A percentile compares a stretch with the other conserved stretches of the same genome.
Evolutionary conservation across 2,888 invertebrate species (phyloP).

Genomic region (Thera britannica): DNA sequence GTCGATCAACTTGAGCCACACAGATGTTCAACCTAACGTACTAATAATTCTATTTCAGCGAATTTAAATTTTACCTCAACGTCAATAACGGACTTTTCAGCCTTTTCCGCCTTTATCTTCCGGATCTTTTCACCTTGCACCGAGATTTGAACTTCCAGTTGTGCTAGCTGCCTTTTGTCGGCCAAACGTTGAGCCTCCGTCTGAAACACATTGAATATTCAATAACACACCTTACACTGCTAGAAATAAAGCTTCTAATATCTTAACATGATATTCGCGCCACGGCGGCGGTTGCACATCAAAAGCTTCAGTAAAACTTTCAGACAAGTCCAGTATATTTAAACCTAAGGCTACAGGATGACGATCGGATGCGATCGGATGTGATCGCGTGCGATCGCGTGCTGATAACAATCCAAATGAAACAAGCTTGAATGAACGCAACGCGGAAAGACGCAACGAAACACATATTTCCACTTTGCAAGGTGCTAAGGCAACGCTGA

Average conservation of each 20-base stretch:
- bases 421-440: neutral
- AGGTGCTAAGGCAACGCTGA: neutral
- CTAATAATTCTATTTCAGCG: no score
- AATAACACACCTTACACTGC: neutral
- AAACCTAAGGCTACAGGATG: neutral
- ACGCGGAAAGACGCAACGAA: neutral
- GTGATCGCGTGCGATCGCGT: neutral
- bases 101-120: conserved; percentile 88
- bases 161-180: conserved; percentile 50
- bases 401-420: neutral
- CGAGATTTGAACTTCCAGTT: conserved; percentile 68
- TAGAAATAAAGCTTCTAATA: neutral
- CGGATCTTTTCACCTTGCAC: conserved; percentile 90
- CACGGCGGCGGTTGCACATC: neutral
- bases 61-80: conserved; percentile 57
- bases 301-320: neutral
- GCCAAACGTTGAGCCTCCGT: conserved; percentile 30
- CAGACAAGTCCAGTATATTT: no score
- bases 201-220: conserved; percentile 18
- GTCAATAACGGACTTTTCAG: conserved; percentile 84
- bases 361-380: neutral
- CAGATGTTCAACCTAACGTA: no score
- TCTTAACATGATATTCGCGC: neutral
- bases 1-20: no score
- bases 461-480: neutral